Base-by-base conservation (phyloP, 2,888 invertebrate genomes). In the Brachyopa scutellaris region DNA sequence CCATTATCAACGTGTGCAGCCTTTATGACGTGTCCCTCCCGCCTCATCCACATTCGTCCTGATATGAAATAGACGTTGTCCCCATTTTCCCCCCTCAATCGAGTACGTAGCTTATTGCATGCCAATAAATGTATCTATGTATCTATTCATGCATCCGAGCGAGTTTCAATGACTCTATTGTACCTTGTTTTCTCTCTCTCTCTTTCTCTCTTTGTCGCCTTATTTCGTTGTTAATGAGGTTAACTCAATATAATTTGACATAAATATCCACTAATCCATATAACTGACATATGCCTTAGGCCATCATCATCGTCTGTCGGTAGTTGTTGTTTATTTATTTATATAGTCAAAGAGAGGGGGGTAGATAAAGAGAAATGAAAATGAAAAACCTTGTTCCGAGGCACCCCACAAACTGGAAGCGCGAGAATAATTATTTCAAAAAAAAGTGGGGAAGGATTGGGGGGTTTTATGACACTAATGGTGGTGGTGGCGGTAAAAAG, bases 211-310 rank as follows among this genome's bases (percentile, higher is more conserved):
- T 15, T 8, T 40, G 38, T 11, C 26, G 5, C 7, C 49, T 11
- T 38, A 31, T 57, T 59, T 47, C 40, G 21, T 47, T 49, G 26
- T 66, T 76, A 82, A 82, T 82, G 82, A 82, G 82, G 82, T 82
- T 82, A 82, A 82, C 82, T 82, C 76, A 77, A 72, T 82, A 76
- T 70, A 76, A 76, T 77, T 82, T 82, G 82, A 82, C 82, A 76
- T 76, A 76, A 82, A 82, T 82, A 82, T 82, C 76, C 70, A 72
- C 82, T 76, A 82, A 82, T 82, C 76, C 76, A 76, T 76, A 82
- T 66, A 64, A 36, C 64, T 70, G 76, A 49, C 62, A 59, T 66
- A 66, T 72, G 82, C 82, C 70, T 36, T 17, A 40, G 76, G 70
- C 66, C 45, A 53, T 69, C 57, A 49, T 57, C 45, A 53, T 69